Evolutionary conservation across 2,113 vertebrate genomes (phyloP).

Genomic region (Elachura formosa): DNA sequence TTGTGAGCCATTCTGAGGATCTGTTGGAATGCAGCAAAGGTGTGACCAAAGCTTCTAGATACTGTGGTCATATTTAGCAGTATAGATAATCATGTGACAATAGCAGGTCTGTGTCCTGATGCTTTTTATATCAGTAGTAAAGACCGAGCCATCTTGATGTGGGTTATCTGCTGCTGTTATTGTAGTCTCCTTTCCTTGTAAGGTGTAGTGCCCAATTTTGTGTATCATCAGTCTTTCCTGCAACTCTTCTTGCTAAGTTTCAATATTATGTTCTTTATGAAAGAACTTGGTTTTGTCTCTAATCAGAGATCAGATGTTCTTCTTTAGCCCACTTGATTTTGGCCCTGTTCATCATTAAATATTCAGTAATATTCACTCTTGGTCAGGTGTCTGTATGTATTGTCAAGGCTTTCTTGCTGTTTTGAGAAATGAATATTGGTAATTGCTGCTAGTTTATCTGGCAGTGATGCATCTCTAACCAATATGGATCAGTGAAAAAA

Average conservation of each 20-base stretch:
- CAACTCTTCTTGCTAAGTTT: not conserved
- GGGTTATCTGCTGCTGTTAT: not conserved
- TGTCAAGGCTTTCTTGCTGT: not conserved
- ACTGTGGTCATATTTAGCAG: not conserved
- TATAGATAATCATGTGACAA: not conserved
- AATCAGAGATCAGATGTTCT: not conserved
- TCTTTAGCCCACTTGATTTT: not conserved
- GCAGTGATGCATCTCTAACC: not conserved
- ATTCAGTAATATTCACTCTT: not conserved
- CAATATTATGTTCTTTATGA: not conserved
- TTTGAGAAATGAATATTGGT: not conserved
- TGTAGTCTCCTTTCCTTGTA: not conserved
- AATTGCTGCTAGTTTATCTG: not conserved
- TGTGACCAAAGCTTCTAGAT: not conserved
- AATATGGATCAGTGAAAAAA: not conserved
- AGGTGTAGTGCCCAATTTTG: not conserved
- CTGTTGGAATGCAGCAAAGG: not conserved
- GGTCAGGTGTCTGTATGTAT: not conserved
- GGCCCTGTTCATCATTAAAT: not conserved
- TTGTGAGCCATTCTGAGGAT: not conserved
- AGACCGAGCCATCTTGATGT: not conserved
- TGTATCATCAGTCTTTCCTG: not conserved
- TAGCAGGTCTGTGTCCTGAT: not conserved
- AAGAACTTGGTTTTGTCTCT: not conserved
- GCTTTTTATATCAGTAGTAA: not conserved